Evolutionary conservation across 2,797 vertebrate genomes (phyloP).

Genomic region (Tadarida brasiliensis): DNA sequence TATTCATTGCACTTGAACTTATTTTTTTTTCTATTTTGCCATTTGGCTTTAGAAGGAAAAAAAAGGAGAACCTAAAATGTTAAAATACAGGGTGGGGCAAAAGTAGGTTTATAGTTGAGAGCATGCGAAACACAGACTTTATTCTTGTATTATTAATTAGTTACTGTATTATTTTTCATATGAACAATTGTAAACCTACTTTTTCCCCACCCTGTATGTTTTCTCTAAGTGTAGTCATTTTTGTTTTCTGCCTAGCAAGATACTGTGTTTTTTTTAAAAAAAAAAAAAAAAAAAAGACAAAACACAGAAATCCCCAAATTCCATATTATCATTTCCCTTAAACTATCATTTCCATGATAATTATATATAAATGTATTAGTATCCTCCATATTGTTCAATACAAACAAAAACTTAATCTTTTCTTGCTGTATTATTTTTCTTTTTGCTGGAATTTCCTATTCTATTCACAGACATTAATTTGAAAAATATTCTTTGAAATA

Average conservation of each 20-base stretch:
- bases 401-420: background rate
- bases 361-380: background rate
- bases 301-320: background rate
- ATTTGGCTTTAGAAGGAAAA: background rate
- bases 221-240: background rate
- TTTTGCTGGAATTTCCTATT: background rate
- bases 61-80: background rate
- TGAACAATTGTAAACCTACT: background rate
- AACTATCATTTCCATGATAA: background rate
- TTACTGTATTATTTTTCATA: background rate
- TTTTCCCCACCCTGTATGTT: background rate
- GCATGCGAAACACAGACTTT: background rate
- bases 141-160: background rate
- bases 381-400: background rate
- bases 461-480: background rate
- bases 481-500: background rate
- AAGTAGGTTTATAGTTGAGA: background rate
- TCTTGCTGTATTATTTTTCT: background rate
- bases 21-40: background rate
- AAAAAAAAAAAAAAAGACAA: background rate
- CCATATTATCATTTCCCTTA: background rate
- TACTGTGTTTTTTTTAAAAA: background rate
- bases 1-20: background rate
- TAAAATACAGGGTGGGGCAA: background rate
- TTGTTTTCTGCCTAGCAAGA: background rate